These are phyloP conservation scores for Hartigia nigra DNA, from an alignment of 2,888 invertebrate species.

Conservation along the genomic window DNA sequence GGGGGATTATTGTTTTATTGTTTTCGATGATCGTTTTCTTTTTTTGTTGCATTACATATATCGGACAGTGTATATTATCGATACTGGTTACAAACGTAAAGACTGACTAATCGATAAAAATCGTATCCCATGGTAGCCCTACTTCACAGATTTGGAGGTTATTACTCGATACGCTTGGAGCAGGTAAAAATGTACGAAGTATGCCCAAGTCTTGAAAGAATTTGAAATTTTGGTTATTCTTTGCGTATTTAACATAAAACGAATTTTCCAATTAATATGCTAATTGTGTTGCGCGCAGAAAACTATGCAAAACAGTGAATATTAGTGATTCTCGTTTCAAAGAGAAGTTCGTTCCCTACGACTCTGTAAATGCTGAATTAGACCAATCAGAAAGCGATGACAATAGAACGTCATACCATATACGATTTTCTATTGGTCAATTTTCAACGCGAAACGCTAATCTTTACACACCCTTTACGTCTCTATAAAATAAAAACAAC, in stretches of 20 bases:
- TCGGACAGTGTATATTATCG: not conserved
- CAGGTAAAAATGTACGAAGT: not conserved
- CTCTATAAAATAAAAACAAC: not conserved
- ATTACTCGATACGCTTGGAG: not conserved
- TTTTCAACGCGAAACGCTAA: not conserved
- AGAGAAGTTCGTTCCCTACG: conserved; percentile 3
- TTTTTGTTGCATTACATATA: not conserved
- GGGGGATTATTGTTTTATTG: not conserved
- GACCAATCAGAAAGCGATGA: not conserved
- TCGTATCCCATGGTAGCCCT: not conserved
- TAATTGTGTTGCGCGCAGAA: not conserved
- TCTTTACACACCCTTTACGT: not conserved
- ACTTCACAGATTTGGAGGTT: not conserved
- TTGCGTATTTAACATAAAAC: not conserved
- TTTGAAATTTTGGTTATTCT: not conserved
- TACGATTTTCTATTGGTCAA: not conserved
- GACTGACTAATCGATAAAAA: conserved; percentile 1
- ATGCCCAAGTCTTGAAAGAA: not conserved
- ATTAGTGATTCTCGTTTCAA: conserved; percentile 1
- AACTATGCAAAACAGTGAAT: not conserved
- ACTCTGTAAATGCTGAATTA: not conserved
- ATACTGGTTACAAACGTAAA: not conserved
- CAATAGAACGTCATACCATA: not conserved
- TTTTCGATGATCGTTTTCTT: not conserved
- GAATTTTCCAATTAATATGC: not conserved